Evolutionary conservation across 1,140 invertebrate species (phyloP).

Genomic region (Diabrotica virgifera): DNA sequence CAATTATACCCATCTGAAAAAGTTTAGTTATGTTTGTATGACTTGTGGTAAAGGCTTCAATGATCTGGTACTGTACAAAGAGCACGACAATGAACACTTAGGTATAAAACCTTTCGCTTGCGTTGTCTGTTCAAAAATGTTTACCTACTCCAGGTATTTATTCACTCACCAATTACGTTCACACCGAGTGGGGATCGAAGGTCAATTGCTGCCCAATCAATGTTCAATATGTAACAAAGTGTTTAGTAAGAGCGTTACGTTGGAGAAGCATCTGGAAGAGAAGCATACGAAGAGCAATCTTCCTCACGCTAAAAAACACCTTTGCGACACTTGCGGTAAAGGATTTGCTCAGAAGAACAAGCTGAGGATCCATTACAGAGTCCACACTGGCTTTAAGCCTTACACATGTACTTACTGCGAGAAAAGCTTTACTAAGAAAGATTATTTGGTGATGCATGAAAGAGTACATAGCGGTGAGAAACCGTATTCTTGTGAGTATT

Average conservation of each 20-base stretch:
- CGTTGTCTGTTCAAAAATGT: slow-evolving; percentile 37
- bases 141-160: slow-evolving; percentile 39
- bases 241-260: slow-evolving; percentile 30
- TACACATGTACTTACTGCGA: slow-evolving; percentile 54
- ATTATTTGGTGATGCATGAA: slow-evolving; percentile 57
- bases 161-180: slow-evolving; percentile 34
- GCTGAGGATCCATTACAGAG: slow-evolving; percentile 59
- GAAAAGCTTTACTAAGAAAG: slow-evolving; percentile 55
- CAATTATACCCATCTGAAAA: slow-evolving; percentile 35
- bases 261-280: slow-evolving; percentile 32
- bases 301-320: slow-evolving; percentile 38
- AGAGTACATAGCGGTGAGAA: slow-evolving; percentile 56
- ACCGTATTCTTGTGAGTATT: slow-evolving; percentile 55
- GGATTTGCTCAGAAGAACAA: slow-evolving; percentile 59
- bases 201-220: slow-evolving; percentile 34
- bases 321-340: slow-evolving; percentile 48
- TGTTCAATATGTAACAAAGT: slow-evolving; percentile 33
- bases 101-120: slow-evolving; percentile 63
- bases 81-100: slow-evolving; percentile 63
- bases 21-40: slow-evolving; percentile 51
- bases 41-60: slow-evolving; percentile 54
- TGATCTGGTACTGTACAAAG: slow-evolving; percentile 37
- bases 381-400: slow-evolving; percentile 54
- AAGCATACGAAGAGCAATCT: slow-evolving; percentile 35
- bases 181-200: slow-evolving; percentile 37